These are phyloP conservation scores for Microdon myrmicae DNA, from an alignment of 2,888 invertebrate species.

Conservation along the genomic window DNA sequence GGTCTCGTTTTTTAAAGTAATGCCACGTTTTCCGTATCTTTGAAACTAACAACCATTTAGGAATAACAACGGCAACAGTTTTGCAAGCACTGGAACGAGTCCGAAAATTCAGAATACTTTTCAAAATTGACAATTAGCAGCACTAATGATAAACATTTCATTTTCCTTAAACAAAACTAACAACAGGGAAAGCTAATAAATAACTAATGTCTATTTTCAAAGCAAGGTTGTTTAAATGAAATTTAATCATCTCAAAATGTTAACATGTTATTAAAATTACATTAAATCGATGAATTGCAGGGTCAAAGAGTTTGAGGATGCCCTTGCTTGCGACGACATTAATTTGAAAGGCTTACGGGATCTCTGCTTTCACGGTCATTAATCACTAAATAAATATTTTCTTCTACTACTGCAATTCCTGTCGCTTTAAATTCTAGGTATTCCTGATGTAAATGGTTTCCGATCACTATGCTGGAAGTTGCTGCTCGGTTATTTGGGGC, in stretches of 20 bases:
- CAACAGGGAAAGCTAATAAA: too few species aligned
- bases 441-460: slow-evolving; percentile 87
- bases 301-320: slow-evolving; percentile 82
- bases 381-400: background rate
- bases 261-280: slow-evolving; percentile 5
- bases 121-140: too few species aligned
- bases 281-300: slow-evolving; percentile 68
- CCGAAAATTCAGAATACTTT: too few species aligned
- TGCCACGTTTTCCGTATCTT: too few species aligned
- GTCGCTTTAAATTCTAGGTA: slow-evolving; percentile 70
- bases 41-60: too few species aligned
- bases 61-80: too few species aligned
- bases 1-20: too few species aligned
- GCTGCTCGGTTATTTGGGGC: slow-evolving; percentile 85
- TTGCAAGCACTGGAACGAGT: too few species aligned
- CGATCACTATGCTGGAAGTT: slow-evolving; percentile 90
- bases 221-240: too few species aligned
- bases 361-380: slow-evolving; percentile 83
- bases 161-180: too few species aligned
- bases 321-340: slow-evolving; percentile 76
- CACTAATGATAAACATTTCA: too few species aligned
- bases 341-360: slow-evolving; percentile 75
- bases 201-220: slow-evolving; percentile 64
- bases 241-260: slow-evolving; percentile 17
- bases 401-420: slow-evolving; percentile 19